Base-by-base conservation (phyloP, 2,113 vertebrate genomes). In the Coturnix japonica region DNA sequence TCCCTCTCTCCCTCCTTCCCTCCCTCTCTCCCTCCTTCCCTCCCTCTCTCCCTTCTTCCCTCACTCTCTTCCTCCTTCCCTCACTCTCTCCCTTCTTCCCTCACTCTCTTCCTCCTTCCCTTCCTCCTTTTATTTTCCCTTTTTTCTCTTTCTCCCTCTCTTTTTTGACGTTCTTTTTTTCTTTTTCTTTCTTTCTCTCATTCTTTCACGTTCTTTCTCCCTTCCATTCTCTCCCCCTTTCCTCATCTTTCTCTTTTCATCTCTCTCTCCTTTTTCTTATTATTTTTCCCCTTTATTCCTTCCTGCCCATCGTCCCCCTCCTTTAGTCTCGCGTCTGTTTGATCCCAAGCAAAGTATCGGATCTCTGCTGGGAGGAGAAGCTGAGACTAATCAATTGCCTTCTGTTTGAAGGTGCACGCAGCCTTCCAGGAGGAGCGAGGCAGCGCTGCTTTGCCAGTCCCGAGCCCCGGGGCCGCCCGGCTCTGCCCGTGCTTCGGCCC, bases 331-430 rank as follows among this genome's bases (percentile, higher is more conserved):
- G 47, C 78, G 47, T 76, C 61, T 65, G 53, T 97, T 97, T 97
- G 97, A 97, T 97, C 96, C 95, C 80, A 74, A 91, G 83, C 87
- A 97, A 97, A 89, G 85, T 89, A 96, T 97, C 95, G 39, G 83
- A 95, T 97, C 97, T 97, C 97, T 92, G 91, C 93, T 95, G 96
- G 91, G 90, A 92, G 72, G 84, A 96, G 94, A 97, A 96, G 95
- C 97, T 97, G 97, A 97, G 97, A 97, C 97, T 97, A 98, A 98
- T 98, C 97, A 97, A 97, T 97, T 97, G 92, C 93, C 93, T 96
- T 82, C 46, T 83, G 94, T 96, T 92, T 96, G 97, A 97, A 95
- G 96, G 96, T 90, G 95, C 85, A n/a, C n/a, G n/a, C n/a, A n/a
- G n/a, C n/a, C n/a, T n/a, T n/a, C n/a, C n/a, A n/a, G n/a, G n/a